Evolutionary conservation across 2,113 vertebrate species (phyloP).

Genomic region (Xiphorhynchus elegans): DNA sequence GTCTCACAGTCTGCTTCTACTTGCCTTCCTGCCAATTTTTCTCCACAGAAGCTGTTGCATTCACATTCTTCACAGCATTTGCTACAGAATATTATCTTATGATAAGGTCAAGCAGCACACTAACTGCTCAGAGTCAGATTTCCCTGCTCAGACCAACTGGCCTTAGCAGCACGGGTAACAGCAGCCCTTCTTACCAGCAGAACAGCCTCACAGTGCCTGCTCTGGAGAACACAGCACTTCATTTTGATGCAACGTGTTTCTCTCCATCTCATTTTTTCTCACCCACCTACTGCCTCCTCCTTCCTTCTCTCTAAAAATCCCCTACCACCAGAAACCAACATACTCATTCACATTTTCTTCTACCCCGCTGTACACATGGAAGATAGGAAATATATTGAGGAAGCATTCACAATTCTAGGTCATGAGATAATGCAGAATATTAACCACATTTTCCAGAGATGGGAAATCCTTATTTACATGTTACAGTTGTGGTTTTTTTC

Average conservation of each 20-base stretch:
- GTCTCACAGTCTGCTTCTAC: slow-evolving; percentile 63
- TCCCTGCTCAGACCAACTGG: background rate
- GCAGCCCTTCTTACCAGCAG: background rate
- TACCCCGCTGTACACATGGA: background rate
- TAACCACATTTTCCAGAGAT: slow-evolving; percentile 2
- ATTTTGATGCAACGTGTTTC: background rate
- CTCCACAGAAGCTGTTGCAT: slow-evolving; percentile 7
- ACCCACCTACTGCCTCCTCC: slow-evolving; percentile 14
- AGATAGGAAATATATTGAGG: background rate
- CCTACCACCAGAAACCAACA: background rate
- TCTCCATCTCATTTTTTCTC: background rate
- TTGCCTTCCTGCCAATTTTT: slow-evolving; percentile 63
- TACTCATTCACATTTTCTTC: slow-evolving; percentile 37
- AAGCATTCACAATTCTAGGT: background rate
- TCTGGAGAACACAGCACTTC: background rate
- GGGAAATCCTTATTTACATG: background rate
- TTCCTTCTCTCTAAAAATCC: slow-evolving; percentile 35
- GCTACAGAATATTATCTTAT: slow-evolving; percentile 27
- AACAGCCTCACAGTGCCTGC: background rate
- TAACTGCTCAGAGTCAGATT: slow-evolving; percentile 1
- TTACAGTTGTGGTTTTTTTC: background rate
- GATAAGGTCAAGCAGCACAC: slow-evolving; percentile 26
- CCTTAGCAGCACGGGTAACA: background rate
- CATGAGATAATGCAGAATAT: background rate
- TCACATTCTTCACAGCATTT: slow-evolving; percentile 14